Percentiles rank a stretch among this genome's conserved stretches.
Conservation (phyloP, 2,797 vertebrate species). For the Rhynchotus rufescens region DNA sequence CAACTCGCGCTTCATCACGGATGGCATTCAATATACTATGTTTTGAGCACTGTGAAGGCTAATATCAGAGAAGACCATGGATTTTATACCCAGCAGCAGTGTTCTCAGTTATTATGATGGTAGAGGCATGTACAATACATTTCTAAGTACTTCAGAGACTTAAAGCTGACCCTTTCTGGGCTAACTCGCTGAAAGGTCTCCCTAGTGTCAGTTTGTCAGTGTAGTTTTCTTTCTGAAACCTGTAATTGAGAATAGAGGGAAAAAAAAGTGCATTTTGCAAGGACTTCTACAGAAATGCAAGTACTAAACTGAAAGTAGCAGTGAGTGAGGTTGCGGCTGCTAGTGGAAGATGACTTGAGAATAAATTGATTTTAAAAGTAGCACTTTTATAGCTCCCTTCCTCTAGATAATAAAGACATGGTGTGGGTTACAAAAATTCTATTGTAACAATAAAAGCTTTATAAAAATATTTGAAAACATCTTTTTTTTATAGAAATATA, state of each 20-base stretch:
- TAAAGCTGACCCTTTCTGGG: conserved; percentile 36
- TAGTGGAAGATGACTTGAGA: conserved; percentile 22
- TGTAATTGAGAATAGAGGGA: neutral
- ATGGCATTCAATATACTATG: neutral
- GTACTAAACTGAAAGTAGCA: conserved; percentile 1
- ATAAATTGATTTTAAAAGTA: conserved; percentile 49
- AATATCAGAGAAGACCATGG: conserved; percentile 4
- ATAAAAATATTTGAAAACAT: conserved; percentile 58
- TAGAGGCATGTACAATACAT: conserved; percentile 12
- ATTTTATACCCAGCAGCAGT: conserved; percentile 28
- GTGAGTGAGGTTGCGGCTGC: neutral
- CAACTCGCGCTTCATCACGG: conserved; percentile 10
- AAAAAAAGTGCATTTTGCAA: conserved; percentile 7
- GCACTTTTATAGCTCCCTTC: conserved; percentile 37
- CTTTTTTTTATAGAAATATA: conserved; percentile 47
- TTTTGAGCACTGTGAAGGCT: conserved; percentile 41
- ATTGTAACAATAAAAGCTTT: conserved; percentile 44
- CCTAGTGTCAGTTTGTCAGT: conserved; percentile 7
- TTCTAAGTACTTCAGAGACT: conserved; percentile 40
- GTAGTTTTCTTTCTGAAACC: conserved; percentile 42
- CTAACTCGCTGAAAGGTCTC: conserved; percentile 31
- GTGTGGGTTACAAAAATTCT: conserved; percentile 41
- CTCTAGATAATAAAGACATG: conserved; percentile 52
- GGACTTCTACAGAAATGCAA: conserved; percentile 7
- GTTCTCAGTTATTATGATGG: conserved; percentile 33